Base-by-base conservation (phyloP, 2,113 vertebrate genomes). In the Nannospalax galili region DNA sequence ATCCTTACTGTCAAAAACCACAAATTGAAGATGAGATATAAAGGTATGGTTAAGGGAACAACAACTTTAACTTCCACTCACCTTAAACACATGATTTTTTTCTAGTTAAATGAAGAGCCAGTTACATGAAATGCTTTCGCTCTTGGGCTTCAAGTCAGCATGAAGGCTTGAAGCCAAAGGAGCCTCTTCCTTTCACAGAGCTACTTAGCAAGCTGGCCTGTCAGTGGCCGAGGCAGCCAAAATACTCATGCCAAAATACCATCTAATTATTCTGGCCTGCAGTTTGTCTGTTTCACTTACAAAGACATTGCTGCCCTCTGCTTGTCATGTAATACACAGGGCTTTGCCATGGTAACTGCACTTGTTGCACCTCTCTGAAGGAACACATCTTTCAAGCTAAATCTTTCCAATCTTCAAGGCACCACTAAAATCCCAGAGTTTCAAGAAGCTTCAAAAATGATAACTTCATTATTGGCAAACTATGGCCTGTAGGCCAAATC, bases 111-210 rank as follows among this genome's bases (percentile, higher is more conserved):
- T 78, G 82, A 97, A 91, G 52, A 79, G 84, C 40, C 92, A 88
- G 89, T 93, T 95, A 89, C 35, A 90, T 40, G 64, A 96, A 86
- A 97, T 65, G 78, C 64, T 89, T 69, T 28, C 74, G 97, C 22
- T 26, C 28, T 81, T 95, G 89, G 67, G 42, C 48, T 89, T 86
- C 73, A 74, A 87, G 64, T 86, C 73, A 95, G 70, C 42, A 45
- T 40, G 42, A 72, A 95, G 80, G 70, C 90, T 93, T 94, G 77
- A 91, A 65, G 92, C 84, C 93, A 95, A 93, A 94, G 92, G 70
- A 94, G 16, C 88, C 97, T 88, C 86, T 94, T 95, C 28, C 92
- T 93, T 95, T 96, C 87, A 93, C 30, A 87, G 79, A 93, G 90
- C 64, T 94, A 77, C 78, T 96, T 86, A 91, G 70, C 40, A 96